A percentile compares a stretch with the other conserved stretches of the same genome.
Evolutionary conservation across 2,797 vertebrate genomes (phyloP).

Genomic region (Anolis apletophallus): DNA sequence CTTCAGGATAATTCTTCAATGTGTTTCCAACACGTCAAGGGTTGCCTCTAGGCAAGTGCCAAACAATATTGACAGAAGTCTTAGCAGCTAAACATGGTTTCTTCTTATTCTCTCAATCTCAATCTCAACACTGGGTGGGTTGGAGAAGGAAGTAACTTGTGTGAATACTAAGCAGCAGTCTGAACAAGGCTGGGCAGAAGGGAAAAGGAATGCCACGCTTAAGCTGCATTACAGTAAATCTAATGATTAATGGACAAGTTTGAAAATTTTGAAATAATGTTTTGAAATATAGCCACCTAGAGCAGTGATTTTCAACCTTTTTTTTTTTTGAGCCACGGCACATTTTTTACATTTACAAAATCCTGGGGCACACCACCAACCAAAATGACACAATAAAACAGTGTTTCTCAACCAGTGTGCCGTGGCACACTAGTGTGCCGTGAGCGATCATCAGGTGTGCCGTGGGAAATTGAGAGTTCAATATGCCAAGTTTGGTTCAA

Average conservation of each 20-base stretch:
- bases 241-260: neutral
- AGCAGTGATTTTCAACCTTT: no score
- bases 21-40: conserved; percentile 18
- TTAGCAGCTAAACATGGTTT: neutral
- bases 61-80: conserved; percentile 21
- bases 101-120: neutral
- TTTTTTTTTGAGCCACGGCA: no score
- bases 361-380: no score
- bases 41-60: conserved; percentile 4
- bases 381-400: no score
- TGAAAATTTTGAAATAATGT: neutral
- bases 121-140: neutral
- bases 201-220: neutral
- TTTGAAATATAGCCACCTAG: neutral
- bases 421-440: no score
- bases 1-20: conserved; percentile 17
- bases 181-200: conserved; percentile 7
- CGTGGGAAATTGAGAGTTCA: no score
- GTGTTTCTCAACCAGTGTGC: no score
- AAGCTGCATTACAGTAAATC: neutral
- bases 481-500: no score
- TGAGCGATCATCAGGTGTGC: no score
- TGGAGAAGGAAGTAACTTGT: conserved; percentile 17
- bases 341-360: no score
- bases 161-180: neutral